Evolutionary conservation across 2,797 vertebrate genomes (phyloP), one percentile per base, ranked within the genome.

Genomic region (Amphiprion clarkii): DNA sequence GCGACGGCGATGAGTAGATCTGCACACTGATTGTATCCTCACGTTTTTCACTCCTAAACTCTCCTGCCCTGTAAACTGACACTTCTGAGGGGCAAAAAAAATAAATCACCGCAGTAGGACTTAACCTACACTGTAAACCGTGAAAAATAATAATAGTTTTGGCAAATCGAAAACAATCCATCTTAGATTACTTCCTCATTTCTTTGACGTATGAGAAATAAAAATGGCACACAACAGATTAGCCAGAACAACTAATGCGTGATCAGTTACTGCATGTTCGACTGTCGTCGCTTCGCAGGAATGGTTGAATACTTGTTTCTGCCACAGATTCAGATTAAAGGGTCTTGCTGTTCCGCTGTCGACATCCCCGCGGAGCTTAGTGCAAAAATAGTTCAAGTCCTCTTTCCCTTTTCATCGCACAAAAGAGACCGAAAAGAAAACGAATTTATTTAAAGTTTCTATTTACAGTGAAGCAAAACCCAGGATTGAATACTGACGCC

Each of bases 361-460:
- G 44, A 68, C 81, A 5, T 78, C 75, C 71, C 82, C 53, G 27
- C 67, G 88, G 87, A 91, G 91, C 87, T 90, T 94, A 93, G 94
- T 95, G 95, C 94, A 95, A 95, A 91, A 92, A 75, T 85, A 87
- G 60, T 91, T 91, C 79, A 89, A 89, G 89, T 92, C 83, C 87
- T 89, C 76, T 76, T 60, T 83, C 67, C 59, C 79, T 78, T 51
- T 61, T 36, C 23, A 31, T 67, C 72, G 79, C 56, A 75, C 25
- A 46, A 31, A 51, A 23, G 3, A 42, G 27, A 76, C 63, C 40
- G 29, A 63, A 76, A 29, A 25, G 74, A 71, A 36, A 54, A 31
- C 58, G 71, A 72, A 53, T 36, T 21, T 19, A 71, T 21, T 23
- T 23, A 60, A 75, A 78, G 60, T 70, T 60, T 14, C 1, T 87